Evolutionary conservation across 2,113 vertebrate species (phyloP), one percentile per base, ranked within the genome.

Genomic region (Cardinalis cardinalis): DNA sequence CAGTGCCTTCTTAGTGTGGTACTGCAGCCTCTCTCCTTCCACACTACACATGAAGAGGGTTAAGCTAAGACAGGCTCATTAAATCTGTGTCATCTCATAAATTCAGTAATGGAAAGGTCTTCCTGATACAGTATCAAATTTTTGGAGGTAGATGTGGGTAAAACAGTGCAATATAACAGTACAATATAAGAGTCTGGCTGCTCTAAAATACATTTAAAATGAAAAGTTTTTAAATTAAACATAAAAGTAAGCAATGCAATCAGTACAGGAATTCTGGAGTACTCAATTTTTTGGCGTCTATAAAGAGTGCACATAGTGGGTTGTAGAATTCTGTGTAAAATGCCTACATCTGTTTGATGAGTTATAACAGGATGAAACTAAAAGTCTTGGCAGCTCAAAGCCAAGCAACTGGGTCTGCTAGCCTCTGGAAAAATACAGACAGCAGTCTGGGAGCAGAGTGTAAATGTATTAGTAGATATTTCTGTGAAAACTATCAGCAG

Each of bases 1-100:
- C 18, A 10, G 23, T 21, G 14, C 29, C 20, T 61, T 69, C 53
- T 84, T 34, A 18, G 19, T 10, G 21, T 59, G 28, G 36, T 14
- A 19, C 32, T 65, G 59, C 49, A 85, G 34, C n/a, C 53, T 53
- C 7, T 70, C 48, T 71, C 3, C 1, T 53, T 82, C 55, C 8
- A 6, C 18, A 41, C 23, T 41, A 38, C 25, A 8, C 0, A 0
- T 32, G 41, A 64, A 56, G 44, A 71, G 5, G 9, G 7, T 41
- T 41, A 26, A 85, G 41, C 41, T 72, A 36, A 44, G 40, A n/a
- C 16, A 48, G 6, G 14, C 21, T 76, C 9, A 3, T 40, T 53
- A 61, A 61, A 26, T 29, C 17, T 55, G 5, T 32, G 18, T 65
- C 18, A 53, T 85, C 12, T 85, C 38, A 25, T 78, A 8, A 18